Evolutionary conservation across 1,140 invertebrate genomes (phyloP).

Genomic region (Rhynchophorus ferrugineus): DNA sequence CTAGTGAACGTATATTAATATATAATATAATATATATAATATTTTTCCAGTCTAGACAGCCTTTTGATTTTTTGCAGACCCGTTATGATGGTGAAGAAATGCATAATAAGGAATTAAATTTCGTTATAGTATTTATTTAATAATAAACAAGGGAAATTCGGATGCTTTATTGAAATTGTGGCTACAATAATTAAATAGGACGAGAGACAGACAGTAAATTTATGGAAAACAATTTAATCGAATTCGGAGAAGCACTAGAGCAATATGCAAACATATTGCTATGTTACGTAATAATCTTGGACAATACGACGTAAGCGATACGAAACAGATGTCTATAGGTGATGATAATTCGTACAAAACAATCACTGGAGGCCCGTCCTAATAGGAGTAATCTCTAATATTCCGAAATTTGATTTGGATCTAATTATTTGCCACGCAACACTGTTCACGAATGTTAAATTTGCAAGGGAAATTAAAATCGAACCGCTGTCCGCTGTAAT

Average conservation of each 20-base stretch:
- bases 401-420: constrained; percentile 11
- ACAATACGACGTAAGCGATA: constrained; percentile 22
- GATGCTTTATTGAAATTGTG: no score
- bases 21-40: no score
- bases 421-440: constrained; percentile 15
- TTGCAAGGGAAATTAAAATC: constrained; percentile 12
- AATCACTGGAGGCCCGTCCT: not conserved
- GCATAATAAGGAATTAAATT: not conserved
- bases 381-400: constrained; percentile 9
- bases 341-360: constrained; percentile 11
- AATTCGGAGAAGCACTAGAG: constrained; percentile 17
- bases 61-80: not conserved
- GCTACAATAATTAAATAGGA: not conserved
- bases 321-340: constrained; percentile 14
- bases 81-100: not conserved
- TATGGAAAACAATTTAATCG: constrained; percentile 14
- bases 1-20: no score
- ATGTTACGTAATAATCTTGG: constrained; percentile 11
- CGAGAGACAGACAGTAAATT: not conserved
- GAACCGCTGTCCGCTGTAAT: constrained; percentile 3
- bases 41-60: not conserved
- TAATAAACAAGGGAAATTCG: no score
- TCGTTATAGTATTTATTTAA: constrained; percentile 1
- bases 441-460: constrained; percentile 9
- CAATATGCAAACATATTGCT: constrained; percentile 11